Base-by-base conservation (phyloP, 2,797 vertebrate genomes). In the Diplodus sargus region DNA sequence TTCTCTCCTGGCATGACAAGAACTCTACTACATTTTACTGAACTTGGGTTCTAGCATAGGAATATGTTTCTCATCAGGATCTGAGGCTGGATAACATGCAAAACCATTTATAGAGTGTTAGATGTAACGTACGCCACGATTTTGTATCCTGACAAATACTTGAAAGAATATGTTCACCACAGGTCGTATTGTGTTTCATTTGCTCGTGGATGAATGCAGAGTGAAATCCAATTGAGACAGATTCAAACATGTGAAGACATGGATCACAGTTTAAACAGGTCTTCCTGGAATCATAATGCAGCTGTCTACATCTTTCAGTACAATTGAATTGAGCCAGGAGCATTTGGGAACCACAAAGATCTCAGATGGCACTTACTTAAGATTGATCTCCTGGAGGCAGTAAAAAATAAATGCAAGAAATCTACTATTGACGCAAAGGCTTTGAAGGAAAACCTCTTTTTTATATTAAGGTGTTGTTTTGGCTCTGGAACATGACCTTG, bases 401-500 rank as follows among this genome's bases (percentile, higher is more conserved):
- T 82, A 81, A 90, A 85, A 84, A 87, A 85, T 74, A 84, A 87
- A 86, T 74, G 76, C 69, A 84, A 75, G 70, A 88, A 81, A 63
- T 87, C 73, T 34, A n/a, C 78, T 81, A 82, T 73, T 92, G 87
- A 88, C 49, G 83, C 81, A 76, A 66, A 34, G 79, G 76, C 78
- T 87, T 86, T 76, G 61, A 49, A 70, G 48, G 70, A 58, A 28
- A 74, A 58, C n/a, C 58, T 28, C 34, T 86, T 82, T 78, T 82
- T 57, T 69, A 59, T 63, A 68, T 80, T 75, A 57, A 79, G 59
- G 74, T 85, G 67, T 87, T 69, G 72, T 93, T 87, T 85, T 84
- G 89, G 85, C 86, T 64, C 67, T 70, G 68, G 78, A 89, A 90
- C 87, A 90, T 94, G 93, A 95, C 93, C 94, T 95, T 94, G 93